A percentile compares a stretch with the other conserved stretches of the same genome.
These are phyloP conservation scores for Paralvinella palmiformis DNA, from an alignment of 1,140 invertebrate species.

Conservation along the genomic window DNA sequence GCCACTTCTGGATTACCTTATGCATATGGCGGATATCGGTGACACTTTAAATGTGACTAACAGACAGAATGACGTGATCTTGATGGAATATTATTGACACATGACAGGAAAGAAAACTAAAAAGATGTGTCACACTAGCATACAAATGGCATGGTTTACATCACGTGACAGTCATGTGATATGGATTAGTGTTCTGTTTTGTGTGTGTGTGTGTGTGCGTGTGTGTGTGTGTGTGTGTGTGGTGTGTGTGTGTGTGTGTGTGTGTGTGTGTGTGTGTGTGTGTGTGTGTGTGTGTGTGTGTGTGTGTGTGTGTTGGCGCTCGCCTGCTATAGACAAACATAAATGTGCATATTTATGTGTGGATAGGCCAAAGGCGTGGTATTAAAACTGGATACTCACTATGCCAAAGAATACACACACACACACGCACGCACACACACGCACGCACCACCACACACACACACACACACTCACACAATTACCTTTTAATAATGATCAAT, in stretches of 20 bases:
- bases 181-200: too few species aligned
- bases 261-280: not conserved
- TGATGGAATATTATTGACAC: too few species aligned
- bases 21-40: too few species aligned
- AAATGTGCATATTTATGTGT: not conserved
- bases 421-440: not conserved
- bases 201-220: too few species aligned
- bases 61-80: too few species aligned
- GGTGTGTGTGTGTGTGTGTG: not conserved
- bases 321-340: not conserved
- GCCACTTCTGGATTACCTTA: too few species aligned
- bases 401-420: not conserved
- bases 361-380: not conserved
- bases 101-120: too few species aligned
- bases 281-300: not conserved
- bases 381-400: not conserved
- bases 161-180: too few species aligned
- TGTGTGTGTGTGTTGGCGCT: not conserved
- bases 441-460: not conserved
- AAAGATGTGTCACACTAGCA: too few species aligned
- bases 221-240: constrained; percentile 2
- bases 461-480: not conserved
- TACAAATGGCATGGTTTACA: too few species aligned
- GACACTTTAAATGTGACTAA: too few species aligned
- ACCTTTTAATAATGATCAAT: not conserved